A percentile compares a stretch with the other conserved stretches of the same genome.
Conservation (phyloP, 2,797 vertebrate species). For the Poecilia velifera region DNA sequence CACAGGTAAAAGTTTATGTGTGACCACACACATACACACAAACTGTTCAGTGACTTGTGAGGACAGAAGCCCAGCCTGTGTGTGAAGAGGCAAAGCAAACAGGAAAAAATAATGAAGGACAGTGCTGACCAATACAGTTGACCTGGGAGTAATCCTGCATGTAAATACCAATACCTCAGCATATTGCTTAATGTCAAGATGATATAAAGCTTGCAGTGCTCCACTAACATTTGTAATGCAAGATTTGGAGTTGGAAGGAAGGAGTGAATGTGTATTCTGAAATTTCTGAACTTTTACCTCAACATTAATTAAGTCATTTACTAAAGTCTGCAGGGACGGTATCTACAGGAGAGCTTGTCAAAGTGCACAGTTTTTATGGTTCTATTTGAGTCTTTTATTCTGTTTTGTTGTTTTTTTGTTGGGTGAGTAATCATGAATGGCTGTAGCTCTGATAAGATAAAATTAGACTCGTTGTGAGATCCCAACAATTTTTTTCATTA, state of each 20-base stretch:
- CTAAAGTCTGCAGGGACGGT: neutral
- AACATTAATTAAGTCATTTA: neutral
- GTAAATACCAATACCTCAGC: neutral
- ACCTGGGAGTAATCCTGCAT: neutral
- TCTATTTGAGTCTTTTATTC: neutral
- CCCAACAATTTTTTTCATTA: neutral
- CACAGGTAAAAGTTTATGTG: neutral
- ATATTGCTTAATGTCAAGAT: neutral
- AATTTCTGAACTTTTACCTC: neutral
- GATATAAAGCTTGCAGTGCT: neutral
- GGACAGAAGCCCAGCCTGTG: neutral
- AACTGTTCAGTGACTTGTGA: neutral
- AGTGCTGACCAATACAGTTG: neutral
- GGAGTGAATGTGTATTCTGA: neutral
- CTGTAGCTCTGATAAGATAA: neutral
- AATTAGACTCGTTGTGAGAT: neutral
- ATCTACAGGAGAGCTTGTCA: neutral
- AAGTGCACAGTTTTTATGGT: neutral
- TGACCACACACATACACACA: neutral
- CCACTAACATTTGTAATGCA: neutral
- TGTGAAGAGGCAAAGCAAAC: neutral
- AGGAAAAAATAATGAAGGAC: slow-evolving; percentile 3
- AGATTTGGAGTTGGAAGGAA: neutral
- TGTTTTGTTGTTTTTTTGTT: neutral
- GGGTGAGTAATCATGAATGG: neutral